A percentile compares a stretch with the other conserved stretches of the same genome.
Evolutionary conservation across 2,888 invertebrate genomes (phyloP).

Genomic region (Allophyes oxyacanthae): DNA sequence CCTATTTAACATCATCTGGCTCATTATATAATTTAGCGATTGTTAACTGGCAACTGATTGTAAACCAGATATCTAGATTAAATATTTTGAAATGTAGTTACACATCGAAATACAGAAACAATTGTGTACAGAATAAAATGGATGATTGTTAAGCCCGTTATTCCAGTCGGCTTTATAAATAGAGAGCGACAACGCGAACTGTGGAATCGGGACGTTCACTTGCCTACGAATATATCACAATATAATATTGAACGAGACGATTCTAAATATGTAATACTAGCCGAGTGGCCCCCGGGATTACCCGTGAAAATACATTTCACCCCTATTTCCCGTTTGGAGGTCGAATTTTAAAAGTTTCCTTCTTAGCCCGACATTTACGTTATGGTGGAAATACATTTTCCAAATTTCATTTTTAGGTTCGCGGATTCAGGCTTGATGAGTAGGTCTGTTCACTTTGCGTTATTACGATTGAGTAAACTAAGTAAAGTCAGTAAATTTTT

Average conservation of each 20-base stretch:
- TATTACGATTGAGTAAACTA: conserved; percentile 50
- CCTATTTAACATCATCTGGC: neutral
- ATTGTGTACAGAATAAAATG: conserved; percentile 58
- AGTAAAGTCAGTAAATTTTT: conserved; percentile 40
- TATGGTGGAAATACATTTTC: conserved; percentile 57
- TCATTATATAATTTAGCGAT: conserved; percentile 7
- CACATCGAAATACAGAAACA: conserved; percentile 50
- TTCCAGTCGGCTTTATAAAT: conserved; percentile 65
- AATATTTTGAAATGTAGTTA: conserved; percentile 54
- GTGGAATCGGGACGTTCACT: conserved; percentile 47
- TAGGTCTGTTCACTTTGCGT: conserved; percentile 47
- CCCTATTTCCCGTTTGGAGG: conserved; percentile 52
- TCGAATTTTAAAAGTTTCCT: conserved; percentile 57
- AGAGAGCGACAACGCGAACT: conserved; percentile 60
- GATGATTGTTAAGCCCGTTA: conserved; percentile 65
- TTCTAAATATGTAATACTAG: conserved; percentile 54
- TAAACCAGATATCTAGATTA: conserved; percentile 25
- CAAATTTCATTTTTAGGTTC: conserved; percentile 49
- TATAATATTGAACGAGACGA: conserved; percentile 49
- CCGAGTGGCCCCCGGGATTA: conserved; percentile 50
- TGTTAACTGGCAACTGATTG: conserved; percentile 4
- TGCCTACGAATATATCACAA: conserved; percentile 35
- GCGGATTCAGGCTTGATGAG: conserved; percentile 46
- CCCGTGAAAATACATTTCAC: conserved; percentile 54
- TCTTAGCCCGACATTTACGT: conserved; percentile 48